These are phyloP conservation scores for Semibalanus balanoides DNA, from an alignment of 1,140 invertebrate species.

Conservation along the genomic window DNA sequence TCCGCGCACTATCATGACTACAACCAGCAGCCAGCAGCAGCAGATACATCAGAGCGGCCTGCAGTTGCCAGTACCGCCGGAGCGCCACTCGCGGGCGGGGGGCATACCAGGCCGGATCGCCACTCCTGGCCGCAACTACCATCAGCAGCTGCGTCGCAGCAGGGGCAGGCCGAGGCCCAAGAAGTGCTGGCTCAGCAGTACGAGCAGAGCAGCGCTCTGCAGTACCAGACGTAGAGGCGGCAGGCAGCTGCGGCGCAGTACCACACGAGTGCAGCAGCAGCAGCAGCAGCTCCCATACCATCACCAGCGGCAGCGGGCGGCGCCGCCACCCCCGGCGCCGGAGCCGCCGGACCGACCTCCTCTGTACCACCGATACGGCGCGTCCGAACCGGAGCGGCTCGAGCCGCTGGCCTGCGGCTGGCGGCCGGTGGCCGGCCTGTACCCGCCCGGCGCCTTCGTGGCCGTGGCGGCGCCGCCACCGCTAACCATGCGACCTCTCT, in stretches of 20 bases:
- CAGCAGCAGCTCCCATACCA: neutral
- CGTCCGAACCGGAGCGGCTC: neutral
- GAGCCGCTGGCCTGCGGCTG: neutral
- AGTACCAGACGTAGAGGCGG: neutral
- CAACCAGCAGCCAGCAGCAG: neutral
- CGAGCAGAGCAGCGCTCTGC: neutral
- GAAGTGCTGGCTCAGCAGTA: neutral
- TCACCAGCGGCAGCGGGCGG: neutral
- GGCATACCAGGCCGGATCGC: neutral
- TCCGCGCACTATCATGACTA: neutral
- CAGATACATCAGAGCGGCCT: neutral
- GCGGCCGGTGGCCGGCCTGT: neutral
- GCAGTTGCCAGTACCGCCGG: neutral
- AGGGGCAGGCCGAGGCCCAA: neutral
- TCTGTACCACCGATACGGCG: neutral
- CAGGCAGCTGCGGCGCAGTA: neutral
- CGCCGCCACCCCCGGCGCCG: no score
- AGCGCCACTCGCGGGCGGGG: neutral
- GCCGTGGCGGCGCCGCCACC: neutral
- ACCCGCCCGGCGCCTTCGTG: neutral
- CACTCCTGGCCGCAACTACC: neutral
- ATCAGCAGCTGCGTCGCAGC: neutral
- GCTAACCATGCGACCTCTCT: neutral
- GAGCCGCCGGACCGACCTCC: neutral
- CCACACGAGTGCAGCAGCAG: neutral